Base-by-base conservation (phyloP, 1,140 invertebrate genomes). In the Aphidius ervi region DNA sequence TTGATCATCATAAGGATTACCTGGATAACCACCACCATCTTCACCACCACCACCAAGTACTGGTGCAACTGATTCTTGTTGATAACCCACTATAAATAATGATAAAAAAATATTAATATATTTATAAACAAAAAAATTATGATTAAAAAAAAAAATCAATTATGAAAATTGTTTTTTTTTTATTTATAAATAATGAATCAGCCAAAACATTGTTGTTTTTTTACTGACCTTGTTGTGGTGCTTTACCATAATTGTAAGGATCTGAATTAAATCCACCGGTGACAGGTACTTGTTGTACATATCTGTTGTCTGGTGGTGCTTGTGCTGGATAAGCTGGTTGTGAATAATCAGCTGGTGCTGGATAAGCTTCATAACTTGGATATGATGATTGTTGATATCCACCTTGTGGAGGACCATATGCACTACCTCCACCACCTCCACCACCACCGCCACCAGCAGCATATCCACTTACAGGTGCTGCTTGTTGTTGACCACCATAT, bases 221-320 rank as follows among this genome's bases (percentile, higher is more conserved):
- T 50, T 42, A 66, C 57, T 6, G 56, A 79, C 77, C 74, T 69
- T 74, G 71, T 64, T 74, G 69, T 63, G 78, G 72, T 67, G 73
- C 68, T 76, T 80, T 80, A 63, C 75, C 73, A 62, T 80, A 80
- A 64, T 70, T 73, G 46, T 79, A 80, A 53, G 77, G 78, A 72
- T 79, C 78, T 7, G 75, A 56, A 45, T 67, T 71, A 55, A 74
- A 78, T 57, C 71, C 70, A 56, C 74, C 73, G 54, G 74, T 57
- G 41, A 69, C 65, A 56, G 74, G 69, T 59, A 72, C 73, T 56
- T 74, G 65, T 45, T 76, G 73, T 10, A 73, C 71, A 56, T 76
- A 76, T 69, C 74, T 71, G 58, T 67, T 78, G 59, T 78, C 74
- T 31, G 70, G 69, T 40, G 76, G 64, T 46, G 69, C 70, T 41